Base-by-base conservation (phyloP, 2,888 invertebrate genomes). In the Cacoxenus indagator region DNA sequence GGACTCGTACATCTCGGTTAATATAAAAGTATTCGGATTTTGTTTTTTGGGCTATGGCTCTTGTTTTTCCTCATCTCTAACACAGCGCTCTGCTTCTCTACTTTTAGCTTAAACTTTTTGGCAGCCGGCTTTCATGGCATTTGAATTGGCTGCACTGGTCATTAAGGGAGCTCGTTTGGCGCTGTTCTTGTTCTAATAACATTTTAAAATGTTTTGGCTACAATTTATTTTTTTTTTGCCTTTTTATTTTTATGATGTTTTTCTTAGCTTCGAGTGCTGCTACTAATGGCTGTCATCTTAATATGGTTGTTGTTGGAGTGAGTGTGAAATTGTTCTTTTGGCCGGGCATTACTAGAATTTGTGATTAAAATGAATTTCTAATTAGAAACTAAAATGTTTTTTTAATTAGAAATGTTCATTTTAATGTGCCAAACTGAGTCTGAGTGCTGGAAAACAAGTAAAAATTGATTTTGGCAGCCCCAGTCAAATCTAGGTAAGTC, bases 351-450 rank as follows among this genome's bases (percentile, higher is more conserved):
- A 71, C 73, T 67, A 70, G 73, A 73, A 71, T 80, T 77, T 80
- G 73, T 71, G 67, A 61, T 77, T 77, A 67, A 82, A 82, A 77
- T 78, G 78, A 80, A 81, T 81, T 82, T 72, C 75, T 78, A 80
- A 80, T 82, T 82, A 82, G 73, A 73, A 75, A 74, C 74, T 66
- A 68, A 78, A 80, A 80, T 77, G 78, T 80, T 55, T 24, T 80
- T 82, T 77, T 78, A 77, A 80, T 80, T 80, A 81, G 76, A 77
- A 81, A n/a, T n/a, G n/a, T n/a, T n/a, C n/a, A n/a, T n/a, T n/a
- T n/a, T n/a, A n/a, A n/a, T n/a, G n/a, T n/a, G n/a, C n/a, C n/a
- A n/a, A n/a, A n/a, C n/a, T n/a, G n/a, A n/a, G n/a, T n/a, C n/a
- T n/a, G n/a, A n/a, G n/a, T n/a, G n/a, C n/a, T n/a, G n/a, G n/a